phyloP scores from a whole-genome alignment of 2,888 invertebrate species.

The Gymnocheta viridis region DNA sequence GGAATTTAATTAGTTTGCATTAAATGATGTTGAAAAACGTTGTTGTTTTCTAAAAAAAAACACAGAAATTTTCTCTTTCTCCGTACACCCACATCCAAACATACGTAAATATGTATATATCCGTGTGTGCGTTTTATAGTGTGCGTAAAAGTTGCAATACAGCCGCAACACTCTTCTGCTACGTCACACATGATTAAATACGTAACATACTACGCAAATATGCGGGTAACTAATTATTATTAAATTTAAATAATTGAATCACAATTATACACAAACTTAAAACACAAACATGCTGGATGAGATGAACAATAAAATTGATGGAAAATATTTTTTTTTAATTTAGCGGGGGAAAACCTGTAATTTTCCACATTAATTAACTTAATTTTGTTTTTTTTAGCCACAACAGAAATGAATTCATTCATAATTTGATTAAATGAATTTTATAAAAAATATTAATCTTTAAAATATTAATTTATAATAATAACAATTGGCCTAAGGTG shows the following conservation, averaged over 20 bases:
- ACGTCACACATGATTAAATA: constrained; percentile 21
- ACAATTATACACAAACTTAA: constrained; percentile 5
- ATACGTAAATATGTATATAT: not conserved
- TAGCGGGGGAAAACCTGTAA: not conserved
- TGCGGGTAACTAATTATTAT: constrained; percentile 51
- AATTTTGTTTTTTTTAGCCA: not conserved
- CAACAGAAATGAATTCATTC: not conserved
- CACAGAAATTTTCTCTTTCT: not conserved
- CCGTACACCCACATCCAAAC: no score
- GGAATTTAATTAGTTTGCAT: constrained; percentile 62
- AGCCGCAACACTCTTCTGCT: not conserved
- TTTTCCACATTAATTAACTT: not conserved
- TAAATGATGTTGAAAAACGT: constrained; percentile 61
- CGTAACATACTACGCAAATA: constrained; percentile 29
- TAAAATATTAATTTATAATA: not conserved
- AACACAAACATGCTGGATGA: not conserved
- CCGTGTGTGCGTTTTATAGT: not conserved
- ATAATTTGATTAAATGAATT: not conserved
- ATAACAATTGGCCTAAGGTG: not conserved
- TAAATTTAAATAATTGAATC: constrained; percentile 53
- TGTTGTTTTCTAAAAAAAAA: constrained; percentile 25
- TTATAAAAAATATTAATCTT: not conserved
- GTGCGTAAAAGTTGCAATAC: not conserved
- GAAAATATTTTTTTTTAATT: not conserved
- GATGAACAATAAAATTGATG: not conserved